These are phyloP conservation scores for Rhinichthys klamathensis DNA, from an alignment of 2,113 vertebrate genomes.

Conservation along the genomic window DNA sequence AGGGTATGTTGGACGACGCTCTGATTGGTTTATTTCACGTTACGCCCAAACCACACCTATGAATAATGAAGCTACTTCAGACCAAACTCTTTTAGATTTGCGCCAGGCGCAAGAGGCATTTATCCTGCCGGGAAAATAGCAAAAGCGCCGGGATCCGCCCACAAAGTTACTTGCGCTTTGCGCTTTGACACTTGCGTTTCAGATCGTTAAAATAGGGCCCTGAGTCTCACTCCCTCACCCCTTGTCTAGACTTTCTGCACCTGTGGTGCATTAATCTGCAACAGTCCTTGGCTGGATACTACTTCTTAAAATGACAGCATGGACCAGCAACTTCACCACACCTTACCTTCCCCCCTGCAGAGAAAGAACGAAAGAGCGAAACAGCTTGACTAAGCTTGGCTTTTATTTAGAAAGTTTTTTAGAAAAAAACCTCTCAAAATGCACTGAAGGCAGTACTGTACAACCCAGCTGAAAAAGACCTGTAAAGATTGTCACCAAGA, in stretches of 20 bases:
- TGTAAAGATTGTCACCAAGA: neutral
- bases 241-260: slow-evolving; percentile 34
- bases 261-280: slow-evolving; percentile 26
- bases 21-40: no score
- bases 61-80: no score
- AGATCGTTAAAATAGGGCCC: no score
- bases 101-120: no score
- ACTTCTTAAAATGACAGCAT: slow-evolving; percentile 13
- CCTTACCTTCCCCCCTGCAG: neutral
- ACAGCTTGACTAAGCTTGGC: neutral
- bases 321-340: slow-evolving; percentile 6
- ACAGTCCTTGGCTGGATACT: neutral
- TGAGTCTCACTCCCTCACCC: slow-evolving; percentile 11
- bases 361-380: neutral
- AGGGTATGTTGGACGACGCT: no score
- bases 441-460: neutral
- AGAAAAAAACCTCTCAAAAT: neutral
- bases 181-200: no score
- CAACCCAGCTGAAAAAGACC: neutral
- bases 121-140: no score
- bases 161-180: no score
- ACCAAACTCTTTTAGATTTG: no score
- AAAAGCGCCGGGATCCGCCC: no score
- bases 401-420: neutral
- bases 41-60: no score